These are phyloP conservation scores for Spinus pinus DNA, from an alignment of 2,797 vertebrate species.

Conservation along the genomic window DNA sequence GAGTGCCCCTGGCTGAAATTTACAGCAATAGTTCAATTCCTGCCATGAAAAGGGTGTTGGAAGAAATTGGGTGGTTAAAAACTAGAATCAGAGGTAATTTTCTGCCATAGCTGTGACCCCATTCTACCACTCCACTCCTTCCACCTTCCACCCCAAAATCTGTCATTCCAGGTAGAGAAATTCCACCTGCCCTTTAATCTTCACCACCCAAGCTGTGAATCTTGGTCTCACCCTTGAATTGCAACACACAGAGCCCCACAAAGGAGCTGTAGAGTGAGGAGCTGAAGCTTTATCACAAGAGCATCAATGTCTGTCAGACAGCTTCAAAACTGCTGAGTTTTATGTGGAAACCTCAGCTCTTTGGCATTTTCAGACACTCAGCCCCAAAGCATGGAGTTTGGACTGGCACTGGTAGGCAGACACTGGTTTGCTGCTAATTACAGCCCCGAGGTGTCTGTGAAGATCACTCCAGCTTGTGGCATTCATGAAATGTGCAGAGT, in stretches of 20 bases:
- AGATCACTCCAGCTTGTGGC: not conserved
- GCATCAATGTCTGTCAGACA: not conserved
- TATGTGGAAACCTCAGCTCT: not conserved
- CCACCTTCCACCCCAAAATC: not conserved
- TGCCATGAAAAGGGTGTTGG: not conserved
- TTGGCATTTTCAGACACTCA: slow-evolving; percentile 14
- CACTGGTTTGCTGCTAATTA: slow-evolving; percentile 10
- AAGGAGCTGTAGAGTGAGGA: not conserved
- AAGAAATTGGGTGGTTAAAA: not conserved
- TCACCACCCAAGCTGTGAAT: not conserved
- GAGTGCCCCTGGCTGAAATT: not conserved
- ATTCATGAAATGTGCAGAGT: not conserved
- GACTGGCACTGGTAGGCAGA: not conserved
- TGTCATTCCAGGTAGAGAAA: not conserved
- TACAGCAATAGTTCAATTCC: not conserved
- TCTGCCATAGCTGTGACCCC: not conserved
- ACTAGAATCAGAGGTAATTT: not conserved
- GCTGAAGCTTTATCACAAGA: not conserved
- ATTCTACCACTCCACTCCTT: not conserved
- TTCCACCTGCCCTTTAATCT: not conserved
- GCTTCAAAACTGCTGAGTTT: not conserved
- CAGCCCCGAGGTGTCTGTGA: not conserved
- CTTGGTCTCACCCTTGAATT: not conserved
- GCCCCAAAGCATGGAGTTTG: not conserved
- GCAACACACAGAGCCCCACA: not conserved